Evolutionary conservation across 2,113 vertebrate species (phyloP).

Genomic region (Helogale parvula): DNA sequence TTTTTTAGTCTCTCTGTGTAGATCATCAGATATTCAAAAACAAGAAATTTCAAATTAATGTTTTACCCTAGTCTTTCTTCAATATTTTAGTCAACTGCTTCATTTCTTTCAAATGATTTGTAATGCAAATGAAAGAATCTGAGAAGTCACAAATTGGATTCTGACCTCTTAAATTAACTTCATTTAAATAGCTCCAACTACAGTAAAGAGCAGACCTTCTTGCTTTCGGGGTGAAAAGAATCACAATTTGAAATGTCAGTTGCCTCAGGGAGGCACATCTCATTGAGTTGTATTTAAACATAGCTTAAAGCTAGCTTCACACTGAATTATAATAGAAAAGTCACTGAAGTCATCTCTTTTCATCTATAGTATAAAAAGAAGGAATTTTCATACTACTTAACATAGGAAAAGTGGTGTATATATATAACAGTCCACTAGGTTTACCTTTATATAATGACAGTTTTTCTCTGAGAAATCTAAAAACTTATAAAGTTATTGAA

Average conservation of each 20-base stretch:
- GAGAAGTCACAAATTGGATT: conserved; percentile 60
- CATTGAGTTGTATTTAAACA: conserved; percentile 61
- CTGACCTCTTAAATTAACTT: conserved; percentile 71
- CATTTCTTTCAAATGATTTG: conserved; percentile 19
- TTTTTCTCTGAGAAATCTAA: conserved; percentile 31
- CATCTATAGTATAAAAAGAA: neutral
- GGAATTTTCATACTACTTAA: neutral
- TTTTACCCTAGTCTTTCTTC: conserved; percentile 35
- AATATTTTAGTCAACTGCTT: neutral
- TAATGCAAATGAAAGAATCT: conserved; percentile 64
- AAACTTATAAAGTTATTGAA: neutral
- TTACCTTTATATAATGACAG: neutral
- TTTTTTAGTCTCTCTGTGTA: neutral
- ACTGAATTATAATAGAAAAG: conserved; percentile 59
- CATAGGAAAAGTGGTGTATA: neutral
- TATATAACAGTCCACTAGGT: neutral
- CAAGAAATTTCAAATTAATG: conserved; percentile 39
- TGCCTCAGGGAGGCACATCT: conserved; percentile 53
- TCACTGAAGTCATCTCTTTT: conserved; percentile 42
- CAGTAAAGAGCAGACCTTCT: conserved; percentile 54
- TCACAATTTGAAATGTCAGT: conserved; percentile 70
- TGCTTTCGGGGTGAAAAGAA: conserved; percentile 64
- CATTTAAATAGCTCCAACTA: conserved; percentile 62
- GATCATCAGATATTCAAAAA: conserved; percentile 19
- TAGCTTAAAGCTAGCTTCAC: conserved; percentile 59